A percentile compares a stretch with the other conserved stretches of the same genome.
These are phyloP conservation scores for Gasterosteus aculeatus DNA, from an alignment of 2,113 vertebrate genomes.

Conservation along the genomic window DNA sequence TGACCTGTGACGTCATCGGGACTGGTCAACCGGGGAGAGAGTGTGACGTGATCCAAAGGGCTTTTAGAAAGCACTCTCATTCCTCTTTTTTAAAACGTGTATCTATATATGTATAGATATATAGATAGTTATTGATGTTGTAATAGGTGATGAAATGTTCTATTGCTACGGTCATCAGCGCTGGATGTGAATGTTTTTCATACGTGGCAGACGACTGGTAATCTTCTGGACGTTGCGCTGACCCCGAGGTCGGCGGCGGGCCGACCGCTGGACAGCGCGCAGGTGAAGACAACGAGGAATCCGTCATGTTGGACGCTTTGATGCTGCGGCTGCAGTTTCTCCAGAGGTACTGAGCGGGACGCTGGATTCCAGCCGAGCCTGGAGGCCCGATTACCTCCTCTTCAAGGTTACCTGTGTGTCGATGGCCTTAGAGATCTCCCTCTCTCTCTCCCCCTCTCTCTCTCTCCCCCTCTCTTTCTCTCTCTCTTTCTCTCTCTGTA, in stretches of 20 bases:
- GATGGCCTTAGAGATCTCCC: conserved; percentile 61
- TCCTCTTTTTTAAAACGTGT: conserved; percentile 51
- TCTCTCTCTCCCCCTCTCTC: conserved; percentile 26
- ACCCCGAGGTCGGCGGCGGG: conserved; percentile 12
- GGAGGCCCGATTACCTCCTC: conserved; percentile 49
- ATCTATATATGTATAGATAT: conserved; percentile 55
- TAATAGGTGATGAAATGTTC: conserved; percentile 49
- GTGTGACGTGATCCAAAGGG: conserved; percentile 74
- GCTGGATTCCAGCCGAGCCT: conserved; percentile 47
- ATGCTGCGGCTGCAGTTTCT: conserved; percentile 60
- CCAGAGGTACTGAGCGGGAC: conserved; percentile 43
- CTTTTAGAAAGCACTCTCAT: conserved; percentile 65
- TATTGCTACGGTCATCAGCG: conserved; percentile 48
- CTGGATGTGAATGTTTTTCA: conserved; percentile 66
- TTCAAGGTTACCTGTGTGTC: conserved; percentile 63
- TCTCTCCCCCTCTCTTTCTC: neutral
- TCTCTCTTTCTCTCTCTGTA: conserved; percentile 15
- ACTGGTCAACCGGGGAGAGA: conserved; percentile 47
- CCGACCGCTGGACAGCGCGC: conserved; percentile 3
- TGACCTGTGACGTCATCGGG: conserved; percentile 65
- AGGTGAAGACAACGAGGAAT: conserved; percentile 34
- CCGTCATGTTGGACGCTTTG: conserved; percentile 33
- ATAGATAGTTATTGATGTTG: conserved; percentile 54
- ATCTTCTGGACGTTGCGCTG: conserved; percentile 25
- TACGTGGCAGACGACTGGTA: conserved; percentile 17